A percentile compares a stretch with the other conserved stretches of the same genome.
These are phyloP conservation scores for Poeciliopsis paucimaculata DNA, from an alignment of 2,797 vertebrate species.

Conservation along the genomic window DNA sequence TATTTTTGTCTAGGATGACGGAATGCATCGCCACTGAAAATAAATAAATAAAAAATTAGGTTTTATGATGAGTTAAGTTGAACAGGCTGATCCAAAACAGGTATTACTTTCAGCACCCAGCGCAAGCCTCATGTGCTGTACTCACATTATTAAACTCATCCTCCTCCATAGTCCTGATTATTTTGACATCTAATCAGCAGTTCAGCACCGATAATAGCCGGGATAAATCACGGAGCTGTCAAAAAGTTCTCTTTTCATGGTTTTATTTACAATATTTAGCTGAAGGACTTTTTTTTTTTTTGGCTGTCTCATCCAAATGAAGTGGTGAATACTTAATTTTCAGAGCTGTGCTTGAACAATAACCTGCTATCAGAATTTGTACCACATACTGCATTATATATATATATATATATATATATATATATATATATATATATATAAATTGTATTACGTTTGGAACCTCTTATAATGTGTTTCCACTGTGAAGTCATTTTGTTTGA, in stretches of 20 bases:
- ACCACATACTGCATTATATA: background rate
- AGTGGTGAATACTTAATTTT: background rate
- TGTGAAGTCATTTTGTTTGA: background rate
- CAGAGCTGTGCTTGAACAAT: background rate
- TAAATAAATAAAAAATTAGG: background rate
- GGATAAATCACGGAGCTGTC: background rate
- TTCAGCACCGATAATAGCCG: background rate
- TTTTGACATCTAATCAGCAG: slow-evolving; percentile 12
- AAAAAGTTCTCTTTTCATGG: background rate
- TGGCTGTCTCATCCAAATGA: background rate
- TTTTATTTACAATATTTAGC: background rate
- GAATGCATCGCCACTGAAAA: background rate
- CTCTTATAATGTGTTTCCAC: background rate
- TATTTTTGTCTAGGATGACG: background rate
- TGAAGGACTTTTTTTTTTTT: background rate
- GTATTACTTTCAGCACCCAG: background rate
- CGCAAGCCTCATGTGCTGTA: background rate
- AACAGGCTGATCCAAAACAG: slow-evolving; percentile 1
- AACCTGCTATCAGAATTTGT: background rate
- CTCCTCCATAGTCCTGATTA: background rate
- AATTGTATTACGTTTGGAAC: background rate
- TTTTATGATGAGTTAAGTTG: background rate
- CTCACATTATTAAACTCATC: slow-evolving; percentile 8
- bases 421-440: no score
- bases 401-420: no score